Conservation (phyloP, 2,797 vertebrate genomes). For the Ispidina lecontei region DNA sequence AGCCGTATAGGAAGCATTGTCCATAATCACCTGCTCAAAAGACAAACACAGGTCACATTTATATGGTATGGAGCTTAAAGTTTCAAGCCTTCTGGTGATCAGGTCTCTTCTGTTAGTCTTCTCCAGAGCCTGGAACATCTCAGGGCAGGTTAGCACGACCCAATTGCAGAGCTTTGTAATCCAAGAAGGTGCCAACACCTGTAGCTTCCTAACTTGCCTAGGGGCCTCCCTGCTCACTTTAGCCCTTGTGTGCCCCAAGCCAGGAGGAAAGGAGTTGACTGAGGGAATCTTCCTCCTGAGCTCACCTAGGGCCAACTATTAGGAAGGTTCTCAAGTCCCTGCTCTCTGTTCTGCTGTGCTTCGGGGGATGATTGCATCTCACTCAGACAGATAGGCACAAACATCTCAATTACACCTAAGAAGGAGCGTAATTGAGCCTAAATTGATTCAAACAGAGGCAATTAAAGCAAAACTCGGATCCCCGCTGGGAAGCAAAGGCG, state of each 20-base stretch:
- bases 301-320: neutral
- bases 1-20: neutral
- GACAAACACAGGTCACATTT: rapidly evolving
- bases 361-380: neutral
- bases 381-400: neutral
- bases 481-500: slow-evolving; percentile 65
- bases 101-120: neutral
- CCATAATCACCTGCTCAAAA: neutral
- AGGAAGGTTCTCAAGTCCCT: neutral
- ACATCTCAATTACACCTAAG: slow-evolving; percentile 74
- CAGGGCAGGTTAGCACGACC: rapidly evolving
- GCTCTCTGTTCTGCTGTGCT: neutral
- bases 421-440: slow-evolving; percentile 73
- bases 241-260: neutral
- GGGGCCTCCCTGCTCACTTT: neutral
- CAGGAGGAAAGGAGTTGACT: rapidly evolving
- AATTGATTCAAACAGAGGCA: slow-evolving; percentile 78
- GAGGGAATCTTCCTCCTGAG: neutral
- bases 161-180: neutral
- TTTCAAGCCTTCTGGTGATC: neutral
- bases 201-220: neutral
- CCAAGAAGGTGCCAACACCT: neutral
- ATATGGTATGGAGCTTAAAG: neutral
- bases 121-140: neutral
- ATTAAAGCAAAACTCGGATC: slow-evolving; percentile 77